Evolutionary conservation across 1,140 invertebrate species (phyloP), one percentile per base, ranked within the genome.

Genomic region (Apocrypta bakeri): DNA sequence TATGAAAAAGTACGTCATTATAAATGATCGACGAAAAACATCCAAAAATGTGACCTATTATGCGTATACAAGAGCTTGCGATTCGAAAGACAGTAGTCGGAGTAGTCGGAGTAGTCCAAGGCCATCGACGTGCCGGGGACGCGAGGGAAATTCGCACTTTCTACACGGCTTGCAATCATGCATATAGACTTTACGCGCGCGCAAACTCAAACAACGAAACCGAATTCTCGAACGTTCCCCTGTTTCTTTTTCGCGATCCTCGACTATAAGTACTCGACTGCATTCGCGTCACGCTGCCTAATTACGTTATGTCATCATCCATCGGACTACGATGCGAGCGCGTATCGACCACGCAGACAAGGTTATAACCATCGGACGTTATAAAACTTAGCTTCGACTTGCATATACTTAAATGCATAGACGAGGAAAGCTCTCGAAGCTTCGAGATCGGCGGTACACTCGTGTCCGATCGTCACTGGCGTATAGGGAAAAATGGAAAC

Each of bases 201-300:
- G 9, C 27, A n/a, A n/a, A n/a, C n/a, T n/a, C n/a, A n/a, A n/a
- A n/a, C n/a, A n/a, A n/a, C n/a, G n/a, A 66, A 11, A 14, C 64
- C 68, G 42, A 72, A 79, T 71, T 56, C 66, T 61, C 68, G 78
- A 37, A 29, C 14, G 21, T 33, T 31, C 29, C 31, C 42, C 21
- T 0, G 21, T 14, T 6, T 27, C 68, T 17, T 33, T 25, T 66
- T 29, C 14, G 4, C 27, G 27, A 66, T 27, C 2, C 64, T 66
- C 64, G 64, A 2, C 21, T 66, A 6, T n/a, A 64, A 12, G 3
- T 42, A 42, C 40, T 42, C 7, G 1, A 12, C 7, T 1, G 12
- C 42, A 79, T 71, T 79, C 68, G 1, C 78, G 29, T 56, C 79
- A 80, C 56, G 69, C 17, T 9, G 56, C 69, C 31, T 21, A 80